phyloP scores from a whole-genome alignment of 2,888 invertebrate genomes.

The Diaphora mendica region DNA sequence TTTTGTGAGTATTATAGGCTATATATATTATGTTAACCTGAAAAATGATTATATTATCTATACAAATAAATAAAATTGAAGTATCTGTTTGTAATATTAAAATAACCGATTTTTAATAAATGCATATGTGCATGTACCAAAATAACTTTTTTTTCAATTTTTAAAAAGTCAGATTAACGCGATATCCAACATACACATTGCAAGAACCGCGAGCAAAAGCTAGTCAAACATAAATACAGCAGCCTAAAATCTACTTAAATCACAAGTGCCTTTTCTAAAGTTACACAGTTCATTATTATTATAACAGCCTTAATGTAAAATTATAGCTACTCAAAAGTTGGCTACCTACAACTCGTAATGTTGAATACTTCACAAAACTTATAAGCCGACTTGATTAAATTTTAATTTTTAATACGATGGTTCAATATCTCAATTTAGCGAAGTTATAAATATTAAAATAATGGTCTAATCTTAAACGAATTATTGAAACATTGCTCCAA shows the following conservation, averaged over 20 bases:
- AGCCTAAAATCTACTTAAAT: background rate
- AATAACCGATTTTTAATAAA: no score
- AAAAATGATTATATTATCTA: no score
- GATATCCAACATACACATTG: no score
- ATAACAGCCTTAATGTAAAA: slow-evolving; percentile 2
- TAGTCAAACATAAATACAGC: background rate
- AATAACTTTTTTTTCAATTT: no score
- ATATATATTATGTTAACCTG: no score
- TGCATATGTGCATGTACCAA: no score
- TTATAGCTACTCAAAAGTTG: slow-evolving; percentile 8
- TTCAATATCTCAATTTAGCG: background rate
- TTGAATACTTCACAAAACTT: slow-evolving; percentile 6
- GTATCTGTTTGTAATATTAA: no score
- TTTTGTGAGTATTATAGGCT: no score
- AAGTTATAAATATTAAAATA: background rate
- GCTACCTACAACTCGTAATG: slow-evolving; percentile 6
- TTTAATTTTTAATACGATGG: slow-evolving; percentile 6
- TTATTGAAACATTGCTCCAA: background rate
- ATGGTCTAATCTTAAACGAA: background rate
- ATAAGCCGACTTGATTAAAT: slow-evolving; percentile 6
- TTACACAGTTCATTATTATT: slow-evolving; percentile 6
- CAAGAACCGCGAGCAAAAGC: no score
- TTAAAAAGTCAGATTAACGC: no score
- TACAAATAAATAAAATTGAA: no score
- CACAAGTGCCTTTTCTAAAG: background rate